These are phyloP conservation scores for Probosciger aterrimus DNA, from an alignment of 2,113 vertebrate species.

Conservation along the genomic window DNA sequence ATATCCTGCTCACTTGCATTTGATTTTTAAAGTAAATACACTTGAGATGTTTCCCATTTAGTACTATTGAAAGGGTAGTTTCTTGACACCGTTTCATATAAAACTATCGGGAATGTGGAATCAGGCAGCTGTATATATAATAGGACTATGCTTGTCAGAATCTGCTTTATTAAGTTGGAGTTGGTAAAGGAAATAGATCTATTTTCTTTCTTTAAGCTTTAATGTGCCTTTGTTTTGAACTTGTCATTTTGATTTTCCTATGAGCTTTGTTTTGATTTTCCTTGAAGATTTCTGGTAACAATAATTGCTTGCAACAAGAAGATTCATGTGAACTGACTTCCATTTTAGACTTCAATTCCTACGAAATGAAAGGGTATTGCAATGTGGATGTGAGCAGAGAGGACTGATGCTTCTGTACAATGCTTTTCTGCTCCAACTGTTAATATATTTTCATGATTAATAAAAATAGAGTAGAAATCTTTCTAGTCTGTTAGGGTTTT, in stretches of 20 bases:
- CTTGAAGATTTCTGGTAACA: constrained; percentile 44
- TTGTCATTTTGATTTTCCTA: constrained; percentile 56
- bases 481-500: not conserved
- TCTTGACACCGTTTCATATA: not conserved
- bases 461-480: not conserved
- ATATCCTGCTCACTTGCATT: not conserved
- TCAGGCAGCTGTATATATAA: not conserved
- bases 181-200: not conserved
- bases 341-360: constrained; percentile 46
- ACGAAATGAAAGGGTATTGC: constrained; percentile 16
- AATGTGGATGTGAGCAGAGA: not conserved
- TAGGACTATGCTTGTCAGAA: constrained; percentile 29
- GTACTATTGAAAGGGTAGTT: not conserved
- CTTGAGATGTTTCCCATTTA: constrained; percentile 1
- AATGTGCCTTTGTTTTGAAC: constrained; percentile 55
- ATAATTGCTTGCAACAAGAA: constrained; percentile 55
- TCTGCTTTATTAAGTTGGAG: constrained; percentile 50
- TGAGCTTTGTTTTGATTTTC: constrained; percentile 59
- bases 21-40: constrained; percentile 13
- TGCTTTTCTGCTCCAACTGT: not conserved
- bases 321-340: constrained; percentile 55
- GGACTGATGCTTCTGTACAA: not conserved
- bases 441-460: constrained; percentile 31
- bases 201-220: constrained; percentile 8
- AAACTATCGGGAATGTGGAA: constrained; percentile 3